phyloP scores from a whole-genome alignment of 2,113 vertebrate species.

The Mesembrinibis cayennensis region DNA sequence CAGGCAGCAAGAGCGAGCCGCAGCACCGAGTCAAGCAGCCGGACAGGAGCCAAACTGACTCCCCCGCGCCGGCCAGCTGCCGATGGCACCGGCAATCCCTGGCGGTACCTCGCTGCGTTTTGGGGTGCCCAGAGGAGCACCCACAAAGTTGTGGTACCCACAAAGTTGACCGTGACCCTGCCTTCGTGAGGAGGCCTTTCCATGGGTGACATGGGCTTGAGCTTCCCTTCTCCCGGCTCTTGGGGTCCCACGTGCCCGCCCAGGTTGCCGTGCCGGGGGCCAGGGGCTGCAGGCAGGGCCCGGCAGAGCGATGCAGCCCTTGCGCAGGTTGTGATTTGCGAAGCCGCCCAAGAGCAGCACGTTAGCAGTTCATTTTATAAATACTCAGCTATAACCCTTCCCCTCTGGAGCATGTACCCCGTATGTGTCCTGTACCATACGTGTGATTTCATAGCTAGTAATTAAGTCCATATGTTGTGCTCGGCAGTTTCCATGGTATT shows the following conservation, averaged over 20 bases:
- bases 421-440: background rate
- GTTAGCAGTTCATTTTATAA: background rate
- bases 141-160: background rate
- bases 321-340: background rate
- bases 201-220: rapidly evolving
- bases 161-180: background rate
- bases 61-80: background rate
- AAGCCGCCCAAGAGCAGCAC: background rate
- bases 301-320: background rate
- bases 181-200: background rate
- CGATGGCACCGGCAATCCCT: background rate
- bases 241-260: rapidly evolving
- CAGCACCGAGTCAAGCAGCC: background rate
- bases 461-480: constrained; percentile 27
- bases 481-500: background rate
- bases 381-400: background rate
- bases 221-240: background rate
- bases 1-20: background rate
- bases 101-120: background rate
- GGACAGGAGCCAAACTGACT: background rate
- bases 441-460: constrained; percentile 10
- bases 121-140: background rate
- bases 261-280: rapidly evolving
- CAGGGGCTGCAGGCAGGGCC: background rate
- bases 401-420: background rate